Evolutionary conservation across 1,140 invertebrate genomes (phyloP).

Genomic region (Drosophila aff.): DNA sequence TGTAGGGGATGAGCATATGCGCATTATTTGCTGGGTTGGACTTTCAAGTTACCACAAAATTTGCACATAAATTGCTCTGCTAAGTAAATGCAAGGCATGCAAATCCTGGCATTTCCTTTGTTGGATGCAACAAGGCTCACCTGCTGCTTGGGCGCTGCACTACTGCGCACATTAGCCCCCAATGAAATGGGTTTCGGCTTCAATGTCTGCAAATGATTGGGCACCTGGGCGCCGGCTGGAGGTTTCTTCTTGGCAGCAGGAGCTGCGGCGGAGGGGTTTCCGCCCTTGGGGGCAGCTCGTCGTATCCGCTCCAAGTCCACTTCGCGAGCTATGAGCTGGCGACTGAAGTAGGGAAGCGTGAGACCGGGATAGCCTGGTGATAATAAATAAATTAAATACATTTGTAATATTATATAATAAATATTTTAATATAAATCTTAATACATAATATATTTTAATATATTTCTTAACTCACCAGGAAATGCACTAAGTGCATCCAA

Average conservation of each 20-base stretch:
- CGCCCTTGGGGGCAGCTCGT: constrained; percentile 80
- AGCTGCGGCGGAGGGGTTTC: constrained; percentile 3
- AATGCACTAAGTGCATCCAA: constrained; percentile 81
- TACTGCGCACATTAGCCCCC: constrained; percentile 78
- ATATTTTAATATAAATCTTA: not conserved
- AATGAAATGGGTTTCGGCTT: constrained; percentile 86
- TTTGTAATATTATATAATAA: no score
- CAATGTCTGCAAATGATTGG: constrained; percentile 89
- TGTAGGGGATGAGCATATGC: constrained; percentile 9
- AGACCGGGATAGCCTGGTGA: constrained; percentile 63
- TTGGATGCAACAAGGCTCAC: constrained; percentile 23
- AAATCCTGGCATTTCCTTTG: constrained; percentile 51
- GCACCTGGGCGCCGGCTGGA: constrained; percentile 71
- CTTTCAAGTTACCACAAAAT: constrained; percentile 33
- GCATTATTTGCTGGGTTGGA: constrained; percentile 14
- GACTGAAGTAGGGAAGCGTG: constrained; percentile 88
- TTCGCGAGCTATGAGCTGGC: constrained; percentile 92
- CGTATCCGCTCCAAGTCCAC: constrained; percentile 90
- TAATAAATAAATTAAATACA: not conserved
- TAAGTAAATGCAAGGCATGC: constrained; percentile 82
- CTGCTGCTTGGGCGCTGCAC: constrained; percentile 81
- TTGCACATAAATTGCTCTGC: constrained; percentile 77
- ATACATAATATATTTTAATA: no score
- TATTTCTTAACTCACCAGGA: constrained; percentile 52
- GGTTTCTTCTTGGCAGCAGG: constrained; percentile 44